A percentile compares a stretch with the other conserved stretches of the same genome.
These are phyloP conservation scores for Drosophila jambulina DNA, from an alignment of 1,140 invertebrate species.

Conservation along the genomic window DNA sequence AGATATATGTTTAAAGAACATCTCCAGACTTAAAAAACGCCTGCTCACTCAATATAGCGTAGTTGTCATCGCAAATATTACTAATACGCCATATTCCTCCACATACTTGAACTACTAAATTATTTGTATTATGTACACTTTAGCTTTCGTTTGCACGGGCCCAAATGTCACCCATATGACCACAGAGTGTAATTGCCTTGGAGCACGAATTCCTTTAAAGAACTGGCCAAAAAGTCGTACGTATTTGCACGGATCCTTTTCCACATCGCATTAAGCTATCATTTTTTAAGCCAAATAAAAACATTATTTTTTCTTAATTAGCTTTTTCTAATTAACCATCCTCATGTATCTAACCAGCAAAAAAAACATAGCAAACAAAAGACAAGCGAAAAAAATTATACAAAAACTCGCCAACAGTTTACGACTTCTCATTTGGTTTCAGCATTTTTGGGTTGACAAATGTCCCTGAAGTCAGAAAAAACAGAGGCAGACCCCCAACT, in stretches of 20 bases:
- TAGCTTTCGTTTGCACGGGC: conserved; percentile 1
- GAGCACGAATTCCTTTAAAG: conserved; percentile 2
- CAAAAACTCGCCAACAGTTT: conserved; percentile 1
- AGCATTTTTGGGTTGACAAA: conserved; percentile 43
- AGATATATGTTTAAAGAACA: background rate
- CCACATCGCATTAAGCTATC: background rate
- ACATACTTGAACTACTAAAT: background rate
- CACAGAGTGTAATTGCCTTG: conserved; percentile 5
- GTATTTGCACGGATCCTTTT: background rate
- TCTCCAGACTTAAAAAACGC: conserved; percentile 26
- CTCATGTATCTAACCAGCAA: background rate
- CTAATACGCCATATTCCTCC: background rate
- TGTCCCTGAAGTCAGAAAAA: conserved; percentile 30
- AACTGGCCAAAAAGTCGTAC: background rate
- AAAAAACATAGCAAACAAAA: background rate
- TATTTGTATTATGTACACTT: conserved; percentile 6
- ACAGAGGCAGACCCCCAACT: conserved; percentile 1
- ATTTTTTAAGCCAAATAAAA: conserved; percentile 4
- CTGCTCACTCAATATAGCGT: background rate
- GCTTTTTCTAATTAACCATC: conserved; percentile 3
- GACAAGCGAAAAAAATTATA: conserved; percentile 1
- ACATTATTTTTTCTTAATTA: conserved; percentile 15
- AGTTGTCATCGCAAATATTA: conserved; percentile 3
- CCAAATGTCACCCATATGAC: conserved; percentile 34
- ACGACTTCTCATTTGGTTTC: conserved; percentile 16